Evolutionary conservation across 1,140 invertebrate species (phyloP), one percentile per base, ranked within the genome.

Genomic region (Drosophila murphyi): DNA sequence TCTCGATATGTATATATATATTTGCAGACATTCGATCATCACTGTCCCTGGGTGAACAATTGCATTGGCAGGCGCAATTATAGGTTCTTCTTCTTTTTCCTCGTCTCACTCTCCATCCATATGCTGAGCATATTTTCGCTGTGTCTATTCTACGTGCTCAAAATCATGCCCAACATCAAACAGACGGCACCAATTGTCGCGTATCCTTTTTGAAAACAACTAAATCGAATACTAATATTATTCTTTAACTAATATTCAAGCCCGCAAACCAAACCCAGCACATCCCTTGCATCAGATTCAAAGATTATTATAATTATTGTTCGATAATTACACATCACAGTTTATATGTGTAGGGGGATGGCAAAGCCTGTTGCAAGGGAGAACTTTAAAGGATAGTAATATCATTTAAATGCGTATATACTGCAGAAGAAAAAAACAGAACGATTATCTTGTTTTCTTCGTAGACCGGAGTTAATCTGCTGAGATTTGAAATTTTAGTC

Each of bases 11-110:
- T 20, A 20, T 20, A 20, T 20, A 20, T 20, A 20, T 20, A 20
- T 20, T 96, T 96, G 69, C 94, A 99, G 97, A 99, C 98, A 37
- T 99, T 99, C 94, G 99, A 99, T 94, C 99, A 99, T 95, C 99
- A 99, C 94, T 99, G 99, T 94, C 99, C 99, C 59, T 99, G 99
- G 99, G 97, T 99, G 78, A 99, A 99, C 93, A 99, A 99, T 93
- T 99, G 99, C 93, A 99, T 99, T 89, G 99, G 99, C 59, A 95
- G 98, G 75, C 95, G 98, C 79, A 99, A 99, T 94, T 99, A 99
- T 93, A 95, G 98, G 90, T 99, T 98, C 93, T 99, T 99, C 94
- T 99, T 99, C 94, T 97, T 99, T 94, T 99, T 99, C 93, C 95
- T 99, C 35, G 95, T 99, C 82, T 99, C 98, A 63, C 94, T 99